Conservation (phyloP, 53 echinoderm and acorn worm genomes). For the Crossaster papposus region DNA sequence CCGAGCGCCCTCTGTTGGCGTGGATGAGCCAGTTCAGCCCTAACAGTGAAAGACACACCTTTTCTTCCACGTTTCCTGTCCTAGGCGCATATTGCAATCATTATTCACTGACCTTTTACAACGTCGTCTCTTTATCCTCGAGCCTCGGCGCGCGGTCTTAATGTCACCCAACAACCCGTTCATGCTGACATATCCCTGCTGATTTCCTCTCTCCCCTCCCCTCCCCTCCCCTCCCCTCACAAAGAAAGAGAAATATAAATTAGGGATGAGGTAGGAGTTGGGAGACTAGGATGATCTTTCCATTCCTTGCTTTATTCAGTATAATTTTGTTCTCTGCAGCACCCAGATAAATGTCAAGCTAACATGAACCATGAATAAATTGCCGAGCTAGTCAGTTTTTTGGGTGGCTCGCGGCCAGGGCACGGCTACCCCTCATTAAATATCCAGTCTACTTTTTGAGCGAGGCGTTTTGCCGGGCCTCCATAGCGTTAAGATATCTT, state of each 20-base stretch:
- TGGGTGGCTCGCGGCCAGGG: neutral
- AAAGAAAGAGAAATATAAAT: neutral
- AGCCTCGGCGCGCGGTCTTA: neutral
- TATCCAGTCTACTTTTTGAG: constrained; percentile 34
- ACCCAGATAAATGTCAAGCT: neutral
- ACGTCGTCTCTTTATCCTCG: constrained; percentile 20
- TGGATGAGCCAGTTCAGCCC: neutral
- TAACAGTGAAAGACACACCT: neutral
- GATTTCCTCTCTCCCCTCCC: neutral
- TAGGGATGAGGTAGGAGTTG: neutral
- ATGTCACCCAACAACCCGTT: constrained; percentile 28
- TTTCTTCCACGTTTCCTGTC: neutral
- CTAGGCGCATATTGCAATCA: neutral
- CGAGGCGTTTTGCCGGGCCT: neutral
- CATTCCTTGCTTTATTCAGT: neutral
- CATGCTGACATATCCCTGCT: neutral
- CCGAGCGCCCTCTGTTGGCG: constrained; percentile 31
- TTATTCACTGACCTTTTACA: constrained; percentile 52
- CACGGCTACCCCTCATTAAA: constrained; percentile 33
- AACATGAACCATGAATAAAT: constrained; percentile 22
- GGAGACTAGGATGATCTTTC: neutral
- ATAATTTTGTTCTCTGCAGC: neutral
- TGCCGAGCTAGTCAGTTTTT: neutral
- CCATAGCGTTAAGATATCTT: neutral
- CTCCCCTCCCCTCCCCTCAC: neutral